Percentiles rank a stretch among this genome's conserved stretches.
Conservation (phyloP, 2,888 invertebrate genomes). For the Synergus gifuensis region DNA sequence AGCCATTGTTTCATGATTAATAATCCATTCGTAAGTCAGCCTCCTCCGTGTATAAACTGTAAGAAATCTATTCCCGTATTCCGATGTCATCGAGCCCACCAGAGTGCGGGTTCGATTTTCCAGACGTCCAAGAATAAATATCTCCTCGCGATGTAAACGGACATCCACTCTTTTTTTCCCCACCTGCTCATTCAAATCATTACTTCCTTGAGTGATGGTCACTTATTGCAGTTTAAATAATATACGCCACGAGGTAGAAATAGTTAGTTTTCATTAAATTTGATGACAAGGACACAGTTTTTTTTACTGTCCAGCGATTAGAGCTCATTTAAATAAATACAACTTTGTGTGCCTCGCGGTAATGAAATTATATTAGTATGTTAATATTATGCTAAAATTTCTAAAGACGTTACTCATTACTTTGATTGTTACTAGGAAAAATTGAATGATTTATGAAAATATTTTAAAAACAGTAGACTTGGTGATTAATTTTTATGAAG, state of each 20-base stretch:
- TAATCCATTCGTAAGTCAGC: slow-evolving; percentile 65
- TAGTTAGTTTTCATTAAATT: background rate
- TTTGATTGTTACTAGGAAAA: background rate
- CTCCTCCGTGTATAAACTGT: slow-evolving; percentile 43
- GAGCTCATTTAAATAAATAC: background rate
- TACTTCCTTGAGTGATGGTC: background rate
- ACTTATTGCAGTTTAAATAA: background rate
- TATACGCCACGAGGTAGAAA: background rate
- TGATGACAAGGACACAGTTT: background rate
- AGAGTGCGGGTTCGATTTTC: slow-evolving; percentile 46
- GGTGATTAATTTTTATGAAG: background rate
- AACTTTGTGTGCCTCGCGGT: background rate
- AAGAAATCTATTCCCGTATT: slow-evolving; percentile 44
- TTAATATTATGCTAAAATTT: background rate
- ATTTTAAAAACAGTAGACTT: background rate
- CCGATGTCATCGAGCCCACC: slow-evolving; percentile 34
- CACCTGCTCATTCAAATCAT: background rate
- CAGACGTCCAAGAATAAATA: slow-evolving; percentile 52
- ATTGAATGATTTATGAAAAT: background rate
- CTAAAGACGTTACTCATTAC: background rate
- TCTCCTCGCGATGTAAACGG: slow-evolving; percentile 23
- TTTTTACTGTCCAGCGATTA: background rate
- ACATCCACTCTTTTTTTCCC: background rate
- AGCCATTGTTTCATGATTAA: slow-evolving; percentile 71
- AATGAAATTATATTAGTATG: background rate